Percentiles rank a stretch among this genome's conserved stretches.
These are phyloP conservation scores for Stercorarius parasiticus DNA, from an alignment of 2,113 vertebrate species.

Conservation along the genomic window DNA sequence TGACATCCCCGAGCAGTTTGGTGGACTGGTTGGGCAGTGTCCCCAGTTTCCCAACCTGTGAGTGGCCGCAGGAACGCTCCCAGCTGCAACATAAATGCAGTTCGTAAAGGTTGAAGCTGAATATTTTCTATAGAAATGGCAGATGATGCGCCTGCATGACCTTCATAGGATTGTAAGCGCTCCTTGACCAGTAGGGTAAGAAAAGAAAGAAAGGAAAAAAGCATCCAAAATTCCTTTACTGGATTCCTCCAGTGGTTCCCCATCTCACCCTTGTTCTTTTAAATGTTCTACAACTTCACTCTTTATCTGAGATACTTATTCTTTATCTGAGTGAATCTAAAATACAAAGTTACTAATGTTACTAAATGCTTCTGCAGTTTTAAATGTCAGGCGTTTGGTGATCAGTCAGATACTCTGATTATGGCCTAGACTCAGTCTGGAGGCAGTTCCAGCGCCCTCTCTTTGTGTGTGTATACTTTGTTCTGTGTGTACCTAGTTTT, in stretches of 20 bases:
- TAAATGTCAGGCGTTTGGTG: background rate
- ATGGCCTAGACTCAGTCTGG: background rate
- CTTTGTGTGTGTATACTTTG: background rate
- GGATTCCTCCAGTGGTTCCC: background rate
- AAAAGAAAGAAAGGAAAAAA: background rate
- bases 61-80: background rate
- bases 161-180: background rate
- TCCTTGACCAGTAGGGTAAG: background rate
- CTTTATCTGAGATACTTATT: background rate
- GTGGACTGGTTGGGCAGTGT: background rate
- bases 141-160: background rate
- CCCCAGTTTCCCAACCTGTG: background rate
- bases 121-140: background rate
- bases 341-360: background rate
- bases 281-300: background rate
- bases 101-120: background rate
- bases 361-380: background rate
- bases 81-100: background rate
- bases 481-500: background rate
- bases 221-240: background rate
- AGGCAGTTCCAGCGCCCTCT: background rate
- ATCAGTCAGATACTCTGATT: accelerated
- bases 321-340: background rate
- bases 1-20: background rate
- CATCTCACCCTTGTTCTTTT: background rate